Conservation (phyloP, 2,113 vertebrate species). For the Podilymbus podiceps region DNA sequence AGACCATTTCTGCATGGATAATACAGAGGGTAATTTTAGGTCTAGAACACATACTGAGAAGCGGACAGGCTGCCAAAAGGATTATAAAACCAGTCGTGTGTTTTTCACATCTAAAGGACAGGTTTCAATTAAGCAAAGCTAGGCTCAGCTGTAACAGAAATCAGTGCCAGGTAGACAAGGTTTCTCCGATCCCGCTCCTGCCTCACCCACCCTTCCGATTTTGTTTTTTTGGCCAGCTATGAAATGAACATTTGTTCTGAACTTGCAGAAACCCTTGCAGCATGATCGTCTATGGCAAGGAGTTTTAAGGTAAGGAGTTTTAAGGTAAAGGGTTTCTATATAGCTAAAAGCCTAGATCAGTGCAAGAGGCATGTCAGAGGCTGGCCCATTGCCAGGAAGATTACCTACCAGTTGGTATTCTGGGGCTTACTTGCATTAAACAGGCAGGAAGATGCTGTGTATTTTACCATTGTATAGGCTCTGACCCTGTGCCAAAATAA, state of each 20-base stretch:
- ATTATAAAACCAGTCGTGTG: slow-evolving; percentile 9
- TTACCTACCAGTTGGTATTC: not conserved
- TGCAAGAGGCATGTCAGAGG: not conserved
- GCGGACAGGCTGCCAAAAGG: slow-evolving; percentile 1
- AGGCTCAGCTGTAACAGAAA: slow-evolving; percentile 35
- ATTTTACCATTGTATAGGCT: slow-evolving; percentile 55
- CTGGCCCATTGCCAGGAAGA: not conserved
- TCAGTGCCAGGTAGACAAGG: not conserved
- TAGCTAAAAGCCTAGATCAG: not conserved
- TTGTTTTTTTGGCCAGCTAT: not conserved
- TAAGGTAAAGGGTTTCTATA: not conserved
- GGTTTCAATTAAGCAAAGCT: slow-evolving; percentile 61
- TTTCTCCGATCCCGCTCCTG: not conserved
- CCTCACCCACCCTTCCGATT: not conserved
- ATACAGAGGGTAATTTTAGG: slow-evolving; percentile 42
- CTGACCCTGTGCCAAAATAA: slow-evolving; percentile 62
- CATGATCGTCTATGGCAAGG: not conserved
- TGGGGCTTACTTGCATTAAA: not conserved
- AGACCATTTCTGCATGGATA: not conserved
- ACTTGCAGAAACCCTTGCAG: not conserved
- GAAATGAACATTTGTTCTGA: not conserved
- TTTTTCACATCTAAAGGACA: slow-evolving; percentile 33
- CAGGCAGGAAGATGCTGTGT: slow-evolving; percentile 34
- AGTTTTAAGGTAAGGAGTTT: not conserved
- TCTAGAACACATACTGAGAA: slow-evolving; percentile 10